phyloP scores from a whole-genome alignment of 1,140 invertebrate genomes.

The Penaeus vannamei region DNA sequence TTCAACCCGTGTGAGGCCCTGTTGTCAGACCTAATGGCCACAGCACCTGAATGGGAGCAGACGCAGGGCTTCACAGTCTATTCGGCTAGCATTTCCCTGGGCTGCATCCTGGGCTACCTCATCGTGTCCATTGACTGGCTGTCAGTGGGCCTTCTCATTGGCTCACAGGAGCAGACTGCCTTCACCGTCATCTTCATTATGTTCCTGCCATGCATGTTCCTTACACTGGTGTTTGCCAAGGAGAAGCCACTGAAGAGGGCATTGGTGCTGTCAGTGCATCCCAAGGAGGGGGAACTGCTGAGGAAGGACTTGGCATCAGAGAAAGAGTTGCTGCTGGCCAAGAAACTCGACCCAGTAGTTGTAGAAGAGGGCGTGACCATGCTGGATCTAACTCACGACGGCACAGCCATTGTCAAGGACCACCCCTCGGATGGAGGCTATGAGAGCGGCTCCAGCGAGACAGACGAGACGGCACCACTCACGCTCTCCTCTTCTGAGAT shows the following conservation, averaged over 20 bases:
- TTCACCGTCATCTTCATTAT: conserved; percentile 68
- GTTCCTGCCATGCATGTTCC: conserved; percentile 65
- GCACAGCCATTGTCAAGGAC: conserved; percentile 32
- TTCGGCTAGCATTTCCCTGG: conserved; percentile 74
- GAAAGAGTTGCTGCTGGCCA: not conserved
- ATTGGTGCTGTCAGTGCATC: not conserved
- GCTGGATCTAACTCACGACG: conserved; percentile 44
- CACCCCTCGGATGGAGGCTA: conserved; percentile 54
- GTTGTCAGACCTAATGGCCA: conserved; percentile 71
- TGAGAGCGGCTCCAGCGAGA: conserved; percentile 55
- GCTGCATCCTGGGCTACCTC: conserved; percentile 74
- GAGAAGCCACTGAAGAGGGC: conserved; percentile 58
- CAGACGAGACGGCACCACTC: conserved; percentile 37
- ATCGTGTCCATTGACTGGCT: conserved; percentile 74
- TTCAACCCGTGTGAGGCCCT: conserved; percentile 75
- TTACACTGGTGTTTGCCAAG: conserved; percentile 68
- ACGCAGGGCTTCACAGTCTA: conserved; percentile 73
- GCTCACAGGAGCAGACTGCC: conserved; percentile 68
- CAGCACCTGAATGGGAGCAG: conserved; percentile 69
- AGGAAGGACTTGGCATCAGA: not conserved
- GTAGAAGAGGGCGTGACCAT: conserved; percentile 14
- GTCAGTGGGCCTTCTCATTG: conserved; percentile 58
- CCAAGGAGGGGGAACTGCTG: conserved; percentile 10
- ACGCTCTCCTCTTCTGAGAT: conserved; percentile 38
- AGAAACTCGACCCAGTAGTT: not conserved